phyloP scores from a whole-genome alignment of 2,797 vertebrate species.

The Gallinago stenura region DNA sequence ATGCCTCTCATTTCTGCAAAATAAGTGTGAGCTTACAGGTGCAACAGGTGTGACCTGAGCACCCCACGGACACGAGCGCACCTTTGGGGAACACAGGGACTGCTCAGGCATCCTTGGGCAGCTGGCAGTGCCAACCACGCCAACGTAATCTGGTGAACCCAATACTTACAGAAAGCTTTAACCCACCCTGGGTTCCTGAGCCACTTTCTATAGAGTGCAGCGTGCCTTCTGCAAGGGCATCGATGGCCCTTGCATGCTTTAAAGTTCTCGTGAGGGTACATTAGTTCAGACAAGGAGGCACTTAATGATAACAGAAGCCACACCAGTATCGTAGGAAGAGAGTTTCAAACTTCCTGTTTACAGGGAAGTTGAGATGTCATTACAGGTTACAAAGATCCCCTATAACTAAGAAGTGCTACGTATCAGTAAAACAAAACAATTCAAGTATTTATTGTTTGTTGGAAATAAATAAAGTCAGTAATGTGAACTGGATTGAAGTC shows the following conservation, averaged over 20 bases:
- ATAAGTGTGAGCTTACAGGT: background rate
- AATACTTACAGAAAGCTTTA: background rate
- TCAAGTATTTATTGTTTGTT: background rate
- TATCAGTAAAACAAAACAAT: background rate
- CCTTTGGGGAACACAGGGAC: background rate
- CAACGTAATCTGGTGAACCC: rapidly evolving
- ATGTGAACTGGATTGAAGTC: background rate
- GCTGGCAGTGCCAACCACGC: background rate
- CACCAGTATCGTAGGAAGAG: background rate
- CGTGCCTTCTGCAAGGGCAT: rapidly evolving
- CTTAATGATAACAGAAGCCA: background rate
- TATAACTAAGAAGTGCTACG: background rate
- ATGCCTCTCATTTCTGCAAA: background rate
- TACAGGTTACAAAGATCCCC: background rate
- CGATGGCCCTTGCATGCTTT: rapidly evolving
- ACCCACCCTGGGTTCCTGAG: background rate
- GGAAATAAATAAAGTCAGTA: background rate
- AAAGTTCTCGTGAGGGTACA: background rate
- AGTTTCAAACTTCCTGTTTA: conserved; percentile 33
- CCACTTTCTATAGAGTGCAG: background rate
- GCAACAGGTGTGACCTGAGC: background rate
- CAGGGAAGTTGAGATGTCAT: background rate
- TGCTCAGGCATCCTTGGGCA: background rate
- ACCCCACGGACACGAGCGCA: rapidly evolving
- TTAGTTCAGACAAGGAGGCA: background rate